A percentile compares a stretch with the other conserved stretches of the same genome.
Conservation (phyloP, 2,888 invertebrate species). For the Archips xylosteana region DNA sequence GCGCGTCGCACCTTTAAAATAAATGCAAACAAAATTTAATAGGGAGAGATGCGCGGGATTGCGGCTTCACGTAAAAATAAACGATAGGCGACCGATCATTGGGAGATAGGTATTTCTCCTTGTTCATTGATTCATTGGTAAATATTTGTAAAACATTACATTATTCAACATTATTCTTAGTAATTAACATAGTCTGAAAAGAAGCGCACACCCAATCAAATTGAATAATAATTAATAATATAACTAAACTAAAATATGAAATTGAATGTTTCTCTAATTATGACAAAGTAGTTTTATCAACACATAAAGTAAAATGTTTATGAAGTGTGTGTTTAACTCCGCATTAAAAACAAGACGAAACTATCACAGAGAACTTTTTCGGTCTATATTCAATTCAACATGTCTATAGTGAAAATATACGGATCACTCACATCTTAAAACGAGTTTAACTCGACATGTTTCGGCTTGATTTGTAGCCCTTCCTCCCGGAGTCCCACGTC, state of each 20-base stretch:
- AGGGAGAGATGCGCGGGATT: constrained; percentile 85
- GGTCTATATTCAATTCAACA: neutral
- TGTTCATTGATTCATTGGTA: constrained; percentile 46
- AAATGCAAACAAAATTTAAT: constrained; percentile 86
- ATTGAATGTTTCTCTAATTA: too few relatives aligned
- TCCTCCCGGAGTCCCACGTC: too few relatives aligned
- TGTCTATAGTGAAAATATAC: neutral
- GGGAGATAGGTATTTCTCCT: constrained; percentile 63
- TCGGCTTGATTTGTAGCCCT: too few relatives aligned
- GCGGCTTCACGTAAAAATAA: constrained; percentile 84
- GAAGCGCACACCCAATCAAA: too few relatives aligned
- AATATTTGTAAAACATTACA: constrained; percentile 3
- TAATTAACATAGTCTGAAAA: neutral
- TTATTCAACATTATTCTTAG: constrained; percentile 1
- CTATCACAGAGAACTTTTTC: neutral
- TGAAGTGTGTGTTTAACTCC: too few relatives aligned
- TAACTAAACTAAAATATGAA: too few relatives aligned
- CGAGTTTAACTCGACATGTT: too few relatives aligned
- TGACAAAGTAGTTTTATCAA: too few relatives aligned
- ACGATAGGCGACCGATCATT: constrained; percentile 77
- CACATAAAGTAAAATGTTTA: too few relatives aligned
- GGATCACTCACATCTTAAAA: too few relatives aligned
- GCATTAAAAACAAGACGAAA: neutral
- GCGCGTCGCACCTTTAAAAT: constrained; percentile 86
- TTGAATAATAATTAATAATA: too few relatives aligned